A percentile compares a stretch with the other conserved stretches of the same genome.
Conservation (phyloP, 2,113 vertebrate species). For the Gadus chalcogrammus region DNA sequence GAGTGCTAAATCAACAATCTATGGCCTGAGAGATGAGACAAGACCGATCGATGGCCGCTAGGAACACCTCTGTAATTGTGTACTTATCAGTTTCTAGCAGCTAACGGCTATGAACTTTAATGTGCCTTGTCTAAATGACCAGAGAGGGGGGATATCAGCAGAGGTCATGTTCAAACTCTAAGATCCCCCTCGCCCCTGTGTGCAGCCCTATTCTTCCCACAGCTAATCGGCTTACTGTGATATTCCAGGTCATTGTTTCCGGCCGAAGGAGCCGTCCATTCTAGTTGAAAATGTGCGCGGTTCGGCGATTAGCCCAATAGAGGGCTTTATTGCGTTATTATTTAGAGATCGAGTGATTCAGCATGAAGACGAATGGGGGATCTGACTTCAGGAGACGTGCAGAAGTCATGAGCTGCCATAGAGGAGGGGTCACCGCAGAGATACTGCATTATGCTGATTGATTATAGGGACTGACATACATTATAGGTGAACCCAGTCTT, state of each 20-base stretch:
- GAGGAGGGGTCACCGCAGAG: too few relatives aligned
- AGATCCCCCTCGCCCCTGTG: background rate
- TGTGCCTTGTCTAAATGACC: constrained; percentile 19
- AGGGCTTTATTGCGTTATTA: too few relatives aligned
- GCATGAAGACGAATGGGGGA: too few relatives aligned
- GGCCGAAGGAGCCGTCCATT: background rate
- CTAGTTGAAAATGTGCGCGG: too few relatives aligned
- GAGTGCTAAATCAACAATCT: constrained; percentile 60
- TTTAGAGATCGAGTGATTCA: too few relatives aligned
- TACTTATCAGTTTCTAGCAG: constrained; percentile 56
- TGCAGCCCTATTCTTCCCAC: background rate
- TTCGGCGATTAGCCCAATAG: too few relatives aligned
- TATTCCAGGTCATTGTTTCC: background rate
- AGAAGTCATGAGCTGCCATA: too few relatives aligned
- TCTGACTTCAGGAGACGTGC: too few relatives aligned
- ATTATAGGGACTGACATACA: too few relatives aligned
- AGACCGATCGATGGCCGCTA: constrained; percentile 59
- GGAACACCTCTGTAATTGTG: constrained; percentile 53
- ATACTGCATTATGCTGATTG: too few relatives aligned
- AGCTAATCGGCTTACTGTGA: background rate
- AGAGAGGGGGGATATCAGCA: constrained; percentile 14
- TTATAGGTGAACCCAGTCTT: too few relatives aligned
- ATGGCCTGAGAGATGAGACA: constrained; percentile 58
- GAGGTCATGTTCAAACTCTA: constrained; percentile 1
- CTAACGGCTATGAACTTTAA: constrained; percentile 43